Evolutionary conservation across 2,888 invertebrate species (phyloP).

Genomic region (Drosophila tripunctata): DNA sequence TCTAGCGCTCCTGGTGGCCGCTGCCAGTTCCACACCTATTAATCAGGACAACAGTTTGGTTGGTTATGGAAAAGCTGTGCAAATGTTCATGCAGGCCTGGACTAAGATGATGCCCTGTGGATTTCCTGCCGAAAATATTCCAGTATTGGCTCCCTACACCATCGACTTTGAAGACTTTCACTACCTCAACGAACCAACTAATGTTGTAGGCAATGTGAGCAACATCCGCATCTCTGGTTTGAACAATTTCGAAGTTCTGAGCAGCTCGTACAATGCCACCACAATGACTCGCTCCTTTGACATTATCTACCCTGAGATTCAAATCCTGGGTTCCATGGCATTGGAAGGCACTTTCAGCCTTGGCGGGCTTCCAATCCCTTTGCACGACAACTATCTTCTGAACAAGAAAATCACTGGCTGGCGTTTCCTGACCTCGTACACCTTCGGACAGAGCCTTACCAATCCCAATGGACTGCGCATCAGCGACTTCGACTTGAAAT

Average conservation of each 20-base stretch:
- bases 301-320: conserved; percentile 58
- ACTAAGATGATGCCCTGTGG: conserved; percentile 74
- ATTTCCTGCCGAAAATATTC: conserved; percentile 54
- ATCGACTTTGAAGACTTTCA: conserved; percentile 32
- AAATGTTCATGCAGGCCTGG: conserved; percentile 50
- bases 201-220: conserved; percentile 58
- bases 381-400: conserved; percentile 45
- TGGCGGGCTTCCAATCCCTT: conserved; percentile 40
- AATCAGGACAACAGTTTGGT: conserved; percentile 27
- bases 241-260: conserved; percentile 56
- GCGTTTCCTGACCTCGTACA: conserved; percentile 59
- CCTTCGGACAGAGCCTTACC: conserved; percentile 34
- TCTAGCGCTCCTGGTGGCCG: conserved; percentile 43
- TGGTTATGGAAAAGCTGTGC: conserved; percentile 51
- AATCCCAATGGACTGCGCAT: conserved; percentile 58
- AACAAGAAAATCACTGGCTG: conserved; percentile 57
- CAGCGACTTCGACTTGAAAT: conserved; percentile 51
- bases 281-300: conserved; percentile 60
- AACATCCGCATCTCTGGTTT: conserved; percentile 66
- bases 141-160: conserved; percentile 62
- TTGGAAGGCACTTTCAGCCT: conserved; percentile 46
- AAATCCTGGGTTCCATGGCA: conserved; percentile 57
- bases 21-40: conserved; percentile 26
- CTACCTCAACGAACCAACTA: conserved; percentile 25
- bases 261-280: conserved; percentile 41